These are phyloP conservation scores for Oncopodura yosiiana DNA, from an alignment of 1,140 invertebrate genomes.

Conservation along the genomic window DNA sequence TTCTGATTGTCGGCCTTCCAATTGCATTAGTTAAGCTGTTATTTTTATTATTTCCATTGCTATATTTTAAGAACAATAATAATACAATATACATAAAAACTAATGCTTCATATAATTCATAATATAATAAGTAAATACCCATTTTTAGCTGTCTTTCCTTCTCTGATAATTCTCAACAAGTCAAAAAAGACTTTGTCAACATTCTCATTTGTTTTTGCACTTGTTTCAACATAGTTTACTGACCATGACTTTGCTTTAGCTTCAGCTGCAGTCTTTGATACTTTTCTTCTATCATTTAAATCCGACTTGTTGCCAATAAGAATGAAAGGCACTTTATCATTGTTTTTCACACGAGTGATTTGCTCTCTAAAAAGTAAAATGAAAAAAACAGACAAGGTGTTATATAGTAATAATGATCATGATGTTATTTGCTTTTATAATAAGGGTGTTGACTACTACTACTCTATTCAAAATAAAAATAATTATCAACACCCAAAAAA, in stretches of 20 bases:
- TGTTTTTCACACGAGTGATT: conserved; percentile 96
- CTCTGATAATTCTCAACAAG: conserved; percentile 92
- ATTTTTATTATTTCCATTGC: neutral
- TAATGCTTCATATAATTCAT: conserved; percentile 14
- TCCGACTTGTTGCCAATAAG: conserved; percentile 98
- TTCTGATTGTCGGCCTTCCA: no score
- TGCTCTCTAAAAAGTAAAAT: conserved; percentile 68
- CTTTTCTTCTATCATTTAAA: conserved; percentile 84
- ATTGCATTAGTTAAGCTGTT: neutral
- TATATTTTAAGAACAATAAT: conserved; percentile 12
- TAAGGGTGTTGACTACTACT: no score
- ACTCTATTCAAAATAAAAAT: no score
- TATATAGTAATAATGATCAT: neutral
- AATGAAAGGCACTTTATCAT: conserved; percentile 96
- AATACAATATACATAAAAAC: neutral
- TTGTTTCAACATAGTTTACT: conserved; percentile 97
- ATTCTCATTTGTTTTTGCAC: conserved; percentile 95
- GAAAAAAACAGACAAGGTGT: no score
- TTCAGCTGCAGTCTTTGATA: conserved; percentile 76
- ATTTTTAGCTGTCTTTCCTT: conserved; percentile 87
- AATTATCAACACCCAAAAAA: no score
- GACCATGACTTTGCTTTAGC: conserved; percentile 82
- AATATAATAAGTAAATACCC: conserved; percentile 54
- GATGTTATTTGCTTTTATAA: neutral
- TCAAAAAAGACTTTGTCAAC: conserved; percentile 99